These are phyloP conservation scores for Melanotaenia trifasciata DNA, from an alignment of 2,797 vertebrate species.

Conservation along the genomic window DNA sequence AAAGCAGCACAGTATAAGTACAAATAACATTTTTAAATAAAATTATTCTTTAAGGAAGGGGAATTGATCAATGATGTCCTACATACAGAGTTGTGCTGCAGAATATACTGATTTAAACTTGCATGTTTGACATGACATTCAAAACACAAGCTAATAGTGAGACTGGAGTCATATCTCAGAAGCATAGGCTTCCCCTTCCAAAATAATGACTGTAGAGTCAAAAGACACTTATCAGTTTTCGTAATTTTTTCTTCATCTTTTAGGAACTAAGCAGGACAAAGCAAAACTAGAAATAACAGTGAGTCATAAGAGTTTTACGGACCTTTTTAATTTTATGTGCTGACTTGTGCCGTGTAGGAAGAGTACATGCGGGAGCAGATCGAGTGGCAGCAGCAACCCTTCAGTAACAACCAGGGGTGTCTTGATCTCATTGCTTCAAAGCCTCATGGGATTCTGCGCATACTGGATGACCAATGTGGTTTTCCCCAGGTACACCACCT, in stretches of 20 bases:
- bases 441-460: conserved; percentile 94
- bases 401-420: conserved; percentile 91
- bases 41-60: too few relatives aligned
- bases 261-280: not conserved
- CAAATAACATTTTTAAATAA: too few relatives aligned
- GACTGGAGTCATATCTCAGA: too few relatives aligned
- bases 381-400: conserved; percentile 90
- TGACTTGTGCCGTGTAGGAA: conserved; percentile 80
- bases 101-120: too few relatives aligned
- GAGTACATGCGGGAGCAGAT: conserved; percentile 96
- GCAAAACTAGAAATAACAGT: not conserved
- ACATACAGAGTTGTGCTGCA: too few relatives aligned
- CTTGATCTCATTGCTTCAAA: conserved; percentile 95
- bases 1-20: too few relatives aligned
- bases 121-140: too few relatives aligned
- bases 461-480: conserved; percentile 95
- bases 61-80: too few relatives aligned
- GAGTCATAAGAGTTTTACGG: conserved; percentile 8
- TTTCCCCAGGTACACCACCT: conserved; percentile 90
- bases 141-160: not conserved
- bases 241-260: not conserved
- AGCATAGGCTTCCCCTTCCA: too few relatives aligned
- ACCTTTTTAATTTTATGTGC: conserved; percentile 10
- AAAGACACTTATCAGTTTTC: not conserved
- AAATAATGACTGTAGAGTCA: not conserved